Base-by-base conservation (phyloP, 2,888 invertebrate species). In the Ganaspis brasiliensis region DNA sequence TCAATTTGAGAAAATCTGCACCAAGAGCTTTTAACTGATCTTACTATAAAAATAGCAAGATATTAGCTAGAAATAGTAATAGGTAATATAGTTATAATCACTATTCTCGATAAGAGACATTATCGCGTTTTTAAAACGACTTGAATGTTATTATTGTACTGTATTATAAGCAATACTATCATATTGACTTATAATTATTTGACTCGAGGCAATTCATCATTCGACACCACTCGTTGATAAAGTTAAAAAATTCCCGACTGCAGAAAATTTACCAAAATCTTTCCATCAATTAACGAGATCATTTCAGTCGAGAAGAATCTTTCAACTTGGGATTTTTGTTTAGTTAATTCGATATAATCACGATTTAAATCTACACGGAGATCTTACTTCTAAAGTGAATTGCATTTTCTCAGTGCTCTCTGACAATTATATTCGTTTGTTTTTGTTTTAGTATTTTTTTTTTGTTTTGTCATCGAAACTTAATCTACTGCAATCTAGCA, bases 381-480 rank as follows among this genome's bases (percentile, higher is more conserved):
- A n/a, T n/a, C 19, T 37, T 12, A 10, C 16, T 12, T 19, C 1
- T 24, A 40, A 5, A 63, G 35, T 63, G 16, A 35, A 10, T 12
- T 31, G 26, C n/a, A 21, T 21, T 63, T 19, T 40, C 10, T 61
- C 61, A 31, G 35, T 61, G 19, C 31, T 61, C n/a, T 35, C 10
- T 35, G n/a, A 10, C 24, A 59, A 35, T 67, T 40, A 26, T 12
- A 67, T 59, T 61, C 70, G 57, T 73, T 76, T 57, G 40, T 19
- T 21, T 12, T 55, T 72, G n/a, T n/a, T n/a, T 59, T 61, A 59
- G 57, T 73, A 74, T 57, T 52, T 19, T 21, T 12, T 55, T 72
- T 73, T 76, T 57, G 40, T 19, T 21, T 12, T 55, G 55, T 26
- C 35, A n/a, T 55, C 31, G 21, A 55, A 67, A 67, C n/a, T 24